Conservation (phyloP, 2,888 invertebrate species). For the Iphiclides podalirius region DNA sequence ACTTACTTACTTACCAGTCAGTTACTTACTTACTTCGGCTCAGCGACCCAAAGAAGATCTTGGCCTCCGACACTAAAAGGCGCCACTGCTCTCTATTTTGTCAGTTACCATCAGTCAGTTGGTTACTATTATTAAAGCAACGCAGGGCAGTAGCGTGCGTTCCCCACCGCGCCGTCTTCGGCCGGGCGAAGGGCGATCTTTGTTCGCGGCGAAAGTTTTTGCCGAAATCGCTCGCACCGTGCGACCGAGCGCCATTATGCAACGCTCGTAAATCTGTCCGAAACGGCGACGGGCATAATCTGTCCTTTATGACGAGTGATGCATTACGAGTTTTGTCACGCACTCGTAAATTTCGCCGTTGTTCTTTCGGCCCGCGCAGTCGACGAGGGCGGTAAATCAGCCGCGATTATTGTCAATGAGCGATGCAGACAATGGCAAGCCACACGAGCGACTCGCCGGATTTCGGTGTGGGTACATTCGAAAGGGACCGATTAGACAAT, state of each 20-base stretch:
- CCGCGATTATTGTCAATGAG: slow-evolving; percentile 6
- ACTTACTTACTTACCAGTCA: too few relatives aligned
- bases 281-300: slow-evolving; percentile 58
- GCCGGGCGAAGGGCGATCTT: too few relatives aligned
- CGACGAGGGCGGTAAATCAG: slow-evolving; percentile 16
- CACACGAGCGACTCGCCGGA: slow-evolving; percentile 16
- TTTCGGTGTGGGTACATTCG: too few relatives aligned
- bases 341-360: slow-evolving; percentile 53
- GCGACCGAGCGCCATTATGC: slow-evolving; percentile 65
- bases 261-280: slow-evolving; percentile 70
- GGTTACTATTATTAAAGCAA: too few relatives aligned
- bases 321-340: slow-evolving; percentile 67
- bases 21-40: too few relatives aligned
- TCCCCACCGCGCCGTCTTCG: too few relatives aligned
- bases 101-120: too few relatives aligned
- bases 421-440: background rate
- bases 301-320: slow-evolving; percentile 76
- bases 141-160: too few relatives aligned
- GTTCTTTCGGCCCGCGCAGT: slow-evolving; percentile 31
- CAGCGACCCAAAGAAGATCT: too few relatives aligned
- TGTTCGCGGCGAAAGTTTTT: slow-evolving; percentile 21
- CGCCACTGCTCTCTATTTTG: too few relatives aligned
- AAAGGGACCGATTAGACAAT: too few relatives aligned
- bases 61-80: too few relatives aligned
- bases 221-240: slow-evolving; percentile 35